Evolutionary conservation across 1,140 invertebrate genomes (phyloP), one percentile per base, ranked within the genome.

Genomic region (Musca vetustissima): DNA sequence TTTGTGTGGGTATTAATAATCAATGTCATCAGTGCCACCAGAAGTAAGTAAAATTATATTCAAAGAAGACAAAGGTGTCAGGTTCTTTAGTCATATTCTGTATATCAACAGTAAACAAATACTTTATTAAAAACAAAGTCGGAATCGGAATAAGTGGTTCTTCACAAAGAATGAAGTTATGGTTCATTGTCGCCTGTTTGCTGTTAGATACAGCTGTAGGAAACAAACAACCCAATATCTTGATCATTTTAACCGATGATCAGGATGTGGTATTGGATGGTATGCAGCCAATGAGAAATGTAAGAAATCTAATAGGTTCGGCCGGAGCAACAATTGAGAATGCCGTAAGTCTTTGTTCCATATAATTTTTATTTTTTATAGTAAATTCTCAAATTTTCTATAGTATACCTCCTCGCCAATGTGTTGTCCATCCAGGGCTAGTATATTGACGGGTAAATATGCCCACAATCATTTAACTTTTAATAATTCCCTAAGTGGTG

Each of bases 371-470:
- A 25, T 32, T 59, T 24, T 25, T 19, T n/a, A n/a, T n/a, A 21
- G 7, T 22, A 2, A 68, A n/a, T n/a, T n/a, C 25, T 49, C 15
- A 67, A 28, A 19, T 59, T n/a, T 28, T 59, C 15, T 84, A 57
- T 74, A 92, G 90, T 94, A 89, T 83, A 89, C 88, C 1, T 89
- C 90, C 52, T 90, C 91, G 0, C 93, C 93, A 11, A 87, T 96
- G 49, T 96, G 94, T 80, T 96, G 95, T 77, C 95, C 95, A 15
- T 95, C 94, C 78, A 87, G 95, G 55, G 90, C 93, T 11, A 92
- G 92, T 43, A 88, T 97, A 50, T 83, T 98, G 15, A 93, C 93
- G 0, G 95, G 95, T 28, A 85, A 87, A 69, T 96, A 95, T 82
- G 86, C 91, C 0, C 94, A 97, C 77, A 96, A 96, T 83, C 91